These are phyloP conservation scores for Mus pahari DNA, from an alignment of 2,113 vertebrate species.

Conservation along the genomic window DNA sequence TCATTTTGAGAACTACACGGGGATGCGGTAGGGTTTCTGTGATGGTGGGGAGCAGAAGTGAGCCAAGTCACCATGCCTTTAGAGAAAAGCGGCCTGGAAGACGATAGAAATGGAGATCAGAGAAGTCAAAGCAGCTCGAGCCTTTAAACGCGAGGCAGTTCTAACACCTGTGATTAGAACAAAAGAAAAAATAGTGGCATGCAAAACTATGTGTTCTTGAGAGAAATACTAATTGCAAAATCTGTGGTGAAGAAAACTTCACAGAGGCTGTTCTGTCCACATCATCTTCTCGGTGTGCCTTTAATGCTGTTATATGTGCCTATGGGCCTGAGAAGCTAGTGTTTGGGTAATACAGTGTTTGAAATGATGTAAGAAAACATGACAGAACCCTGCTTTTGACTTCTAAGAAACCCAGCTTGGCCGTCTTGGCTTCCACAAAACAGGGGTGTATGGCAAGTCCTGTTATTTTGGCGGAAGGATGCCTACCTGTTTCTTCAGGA, in stretches of 20 bases:
- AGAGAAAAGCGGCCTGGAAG: background rate
- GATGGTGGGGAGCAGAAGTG: background rate
- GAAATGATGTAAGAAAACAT: conserved; percentile 64
- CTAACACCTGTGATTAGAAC: conserved; percentile 30
- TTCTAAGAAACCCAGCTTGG: conserved; percentile 59
- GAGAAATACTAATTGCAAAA: conserved; percentile 53
- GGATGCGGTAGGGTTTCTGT: conserved; percentile 1
- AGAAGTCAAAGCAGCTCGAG: conserved; percentile 10
- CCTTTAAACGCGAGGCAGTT: background rate
- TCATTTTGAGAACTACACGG: conserved; percentile 22
- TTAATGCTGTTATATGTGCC: conserved; percentile 33
- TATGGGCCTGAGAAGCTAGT: conserved; percentile 30
- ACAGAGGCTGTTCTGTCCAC: conserved; percentile 6
- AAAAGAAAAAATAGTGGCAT: background rate
- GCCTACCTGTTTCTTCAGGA: conserved; percentile 45
- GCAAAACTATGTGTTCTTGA: conserved; percentile 30
- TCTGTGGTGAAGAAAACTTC: background rate
- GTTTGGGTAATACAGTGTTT: conserved; percentile 51
- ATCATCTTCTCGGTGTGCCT: conserved; percentile 61
- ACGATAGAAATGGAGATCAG: background rate
- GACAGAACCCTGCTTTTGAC: conserved; percentile 66
- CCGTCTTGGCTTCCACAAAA: conserved; percentile 46
- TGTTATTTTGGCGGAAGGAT: conserved; percentile 31
- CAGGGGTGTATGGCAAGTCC: conserved; percentile 52
- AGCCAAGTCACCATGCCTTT: conserved; percentile 29